These are phyloP conservation scores for Chaunax sp. DNA, from an alignment of 2,797 vertebrate species.

Conservation along the genomic window DNA sequence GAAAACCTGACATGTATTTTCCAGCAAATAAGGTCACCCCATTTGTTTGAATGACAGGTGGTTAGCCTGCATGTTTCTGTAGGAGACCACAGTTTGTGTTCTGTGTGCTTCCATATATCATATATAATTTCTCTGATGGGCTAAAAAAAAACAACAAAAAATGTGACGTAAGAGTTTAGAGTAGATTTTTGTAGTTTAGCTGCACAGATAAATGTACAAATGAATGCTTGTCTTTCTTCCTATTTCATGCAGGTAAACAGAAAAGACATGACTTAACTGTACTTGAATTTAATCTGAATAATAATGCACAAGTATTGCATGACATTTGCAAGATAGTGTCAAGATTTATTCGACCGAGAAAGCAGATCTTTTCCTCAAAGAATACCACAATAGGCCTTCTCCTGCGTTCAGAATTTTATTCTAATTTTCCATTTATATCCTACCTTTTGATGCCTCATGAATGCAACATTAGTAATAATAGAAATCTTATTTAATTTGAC, in stretches of 20 bases:
- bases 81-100: slow-evolving; percentile 18
- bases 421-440: too few relatives aligned
- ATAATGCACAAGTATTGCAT: too few relatives aligned
- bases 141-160: too few relatives aligned
- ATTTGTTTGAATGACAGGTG: slow-evolving; percentile 61
- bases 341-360: neutral
- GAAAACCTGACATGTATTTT: slow-evolving; percentile 36
- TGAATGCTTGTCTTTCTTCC: too few relatives aligned
- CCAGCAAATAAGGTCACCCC: slow-evolving; percentile 21
- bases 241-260: too few relatives aligned
- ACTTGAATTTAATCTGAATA: too few relatives aligned
- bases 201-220: too few relatives aligned
- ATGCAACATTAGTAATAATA: slow-evolving; percentile 6
- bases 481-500: neutral
- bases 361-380: neutral
- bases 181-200: neutral
- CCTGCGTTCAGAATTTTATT: too few relatives aligned
- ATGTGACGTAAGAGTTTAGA: neutral
- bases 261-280: too few relatives aligned
- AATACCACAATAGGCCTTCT: neutral
- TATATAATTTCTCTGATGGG: neutral
- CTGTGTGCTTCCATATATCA: neutral
- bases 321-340: neutral
- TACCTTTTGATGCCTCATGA: slow-evolving; percentile 1
- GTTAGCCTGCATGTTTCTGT: slow-evolving; percentile 29